Percentiles rank a stretch among this genome's conserved stretches.
phyloP scores from a whole-genome alignment of 1,140 invertebrate species.

The Drosophila navojoa region DNA sequence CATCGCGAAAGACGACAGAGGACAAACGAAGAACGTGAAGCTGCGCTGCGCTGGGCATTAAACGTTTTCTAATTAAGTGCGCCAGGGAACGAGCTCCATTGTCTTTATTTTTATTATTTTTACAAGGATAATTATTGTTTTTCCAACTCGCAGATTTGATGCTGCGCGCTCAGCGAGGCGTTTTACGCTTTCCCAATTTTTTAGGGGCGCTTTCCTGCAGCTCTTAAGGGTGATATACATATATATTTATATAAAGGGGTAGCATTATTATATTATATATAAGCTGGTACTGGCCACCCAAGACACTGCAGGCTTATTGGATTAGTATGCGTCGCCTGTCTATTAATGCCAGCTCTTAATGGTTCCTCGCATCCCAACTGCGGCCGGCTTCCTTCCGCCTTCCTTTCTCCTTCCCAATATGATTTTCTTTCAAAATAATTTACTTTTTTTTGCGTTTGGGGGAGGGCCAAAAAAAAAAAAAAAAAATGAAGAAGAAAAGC shows the following conservation, averaged over 20 bases:
- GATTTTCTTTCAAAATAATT: not conserved
- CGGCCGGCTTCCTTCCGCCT: constrained; percentile 31
- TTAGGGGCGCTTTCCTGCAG: constrained; percentile 8
- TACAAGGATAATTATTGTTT: constrained; percentile 75
- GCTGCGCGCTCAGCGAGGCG: constrained; percentile 58
- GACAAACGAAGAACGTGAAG: not conserved
- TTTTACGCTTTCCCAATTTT: constrained; percentile 55
- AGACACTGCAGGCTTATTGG: constrained; percentile 54
- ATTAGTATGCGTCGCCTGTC: constrained; percentile 55
- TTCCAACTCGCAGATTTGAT: constrained; percentile 45
- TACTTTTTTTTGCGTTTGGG: not conserved
- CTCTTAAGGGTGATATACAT: constrained; percentile 17
- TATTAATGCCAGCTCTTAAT: constrained; percentile 52
- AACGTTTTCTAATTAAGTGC: constrained; percentile 82
- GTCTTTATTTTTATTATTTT: constrained; percentile 69
- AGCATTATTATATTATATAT: constrained; percentile 38
- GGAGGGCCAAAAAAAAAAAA: not conserved
- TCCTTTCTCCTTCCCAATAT: not conserved
- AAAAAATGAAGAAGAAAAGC: constrained; percentile 20
- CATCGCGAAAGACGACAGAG: constrained; percentile 1
- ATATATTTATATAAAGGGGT: constrained; percentile 53
- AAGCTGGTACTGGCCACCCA: not conserved
- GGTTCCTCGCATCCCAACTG: constrained; percentile 30
- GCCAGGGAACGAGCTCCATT: constrained; percentile 31
- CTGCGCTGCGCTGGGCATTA: constrained; percentile 57